A percentile compares a stretch with the other conserved stretches of the same genome.
These are phyloP conservation scores for Tyrophagus putrescentiae DNA, from an alignment of 1,140 invertebrate genomes.

Conservation along the genomic window DNA sequence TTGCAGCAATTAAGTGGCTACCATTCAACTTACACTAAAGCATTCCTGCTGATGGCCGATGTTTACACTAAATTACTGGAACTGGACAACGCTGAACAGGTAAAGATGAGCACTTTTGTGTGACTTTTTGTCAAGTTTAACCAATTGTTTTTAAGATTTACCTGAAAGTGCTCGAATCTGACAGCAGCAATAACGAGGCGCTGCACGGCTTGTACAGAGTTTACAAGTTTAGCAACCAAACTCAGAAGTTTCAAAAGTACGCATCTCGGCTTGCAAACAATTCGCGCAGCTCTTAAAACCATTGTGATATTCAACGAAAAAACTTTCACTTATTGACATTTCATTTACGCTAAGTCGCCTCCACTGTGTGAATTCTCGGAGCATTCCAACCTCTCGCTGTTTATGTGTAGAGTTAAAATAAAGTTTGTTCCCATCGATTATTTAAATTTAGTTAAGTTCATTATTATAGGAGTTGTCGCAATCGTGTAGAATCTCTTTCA, in stretches of 20 bases:
- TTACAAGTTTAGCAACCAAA: constrained; percentile 68
- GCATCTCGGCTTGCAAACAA: not conserved
- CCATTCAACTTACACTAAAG: constrained; percentile 86
- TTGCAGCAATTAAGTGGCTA: constrained; percentile 74
- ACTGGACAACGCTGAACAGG: constrained; percentile 76
- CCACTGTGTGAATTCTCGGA: too few species aligned
- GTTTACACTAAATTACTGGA: constrained; percentile 91
- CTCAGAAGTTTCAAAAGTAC: not conserved
- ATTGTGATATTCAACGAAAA: too few species aligned
- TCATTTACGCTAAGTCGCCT: too few species aligned
- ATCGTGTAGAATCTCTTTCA: constrained; percentile 6
- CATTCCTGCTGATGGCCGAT: constrained; percentile 85
- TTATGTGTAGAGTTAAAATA: too few species aligned
- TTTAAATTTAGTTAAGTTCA: not conserved
- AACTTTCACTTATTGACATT: too few species aligned
- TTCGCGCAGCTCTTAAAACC: too few species aligned
- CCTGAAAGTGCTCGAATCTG: constrained; percentile 62
- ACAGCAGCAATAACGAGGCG: constrained; percentile 81
- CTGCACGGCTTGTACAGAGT: constrained; percentile 90
- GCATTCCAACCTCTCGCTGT: too few species aligned
- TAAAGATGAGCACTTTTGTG: constrained; percentile 34
- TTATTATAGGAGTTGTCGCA: not conserved
- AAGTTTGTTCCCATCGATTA: not conserved
- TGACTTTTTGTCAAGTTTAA: not conserved
- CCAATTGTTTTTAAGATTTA: constrained; percentile 54